Evolutionary conservation across 2,113 vertebrate species (phyloP).

Genomic region (Gasterosteus nipponicus): DNA sequence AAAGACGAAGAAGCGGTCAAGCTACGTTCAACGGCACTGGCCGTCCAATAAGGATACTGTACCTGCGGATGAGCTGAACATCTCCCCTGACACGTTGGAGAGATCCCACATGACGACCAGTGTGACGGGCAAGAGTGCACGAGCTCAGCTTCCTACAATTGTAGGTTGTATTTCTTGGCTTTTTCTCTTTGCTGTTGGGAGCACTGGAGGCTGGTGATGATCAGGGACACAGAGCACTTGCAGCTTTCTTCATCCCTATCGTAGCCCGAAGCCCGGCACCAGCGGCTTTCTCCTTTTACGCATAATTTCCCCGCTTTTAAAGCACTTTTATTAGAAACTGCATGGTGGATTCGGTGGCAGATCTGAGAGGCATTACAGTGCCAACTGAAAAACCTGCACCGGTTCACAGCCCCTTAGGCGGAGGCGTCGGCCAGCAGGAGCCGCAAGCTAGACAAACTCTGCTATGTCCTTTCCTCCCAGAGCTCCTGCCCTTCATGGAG

Average conservation of each 20-base stretch:
- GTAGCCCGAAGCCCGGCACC: not conserved
- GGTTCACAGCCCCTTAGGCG: not conserved
- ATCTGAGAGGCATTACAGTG: not conserved
- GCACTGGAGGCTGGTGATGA: not conserved
- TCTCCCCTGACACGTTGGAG: not conserved
- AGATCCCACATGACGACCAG: not conserved
- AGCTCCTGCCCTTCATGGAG: not conserved
- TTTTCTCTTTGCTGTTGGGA: not conserved
- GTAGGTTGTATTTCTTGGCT: not conserved
- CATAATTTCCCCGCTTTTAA: too few relatives aligned
- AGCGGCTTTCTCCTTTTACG: not conserved
- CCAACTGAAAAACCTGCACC: not conserved
- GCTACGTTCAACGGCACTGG: not conserved
- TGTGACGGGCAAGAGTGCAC: not conserved
- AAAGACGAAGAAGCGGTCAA: not conserved
- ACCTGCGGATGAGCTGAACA: too few relatives aligned
- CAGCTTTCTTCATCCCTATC: not conserved
- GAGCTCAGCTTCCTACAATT: not conserved
- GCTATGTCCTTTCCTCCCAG: not conserved
- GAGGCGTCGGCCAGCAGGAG: not conserved
- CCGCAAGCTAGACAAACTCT: not conserved
- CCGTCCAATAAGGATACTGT: too few relatives aligned
- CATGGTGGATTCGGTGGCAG: not conserved
- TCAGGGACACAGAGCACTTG: not conserved
- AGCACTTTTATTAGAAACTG: not conserved